Evolutionary conservation across 2,113 vertebrate species (phyloP).

Genomic region (Cisticola juncidis): DNA sequence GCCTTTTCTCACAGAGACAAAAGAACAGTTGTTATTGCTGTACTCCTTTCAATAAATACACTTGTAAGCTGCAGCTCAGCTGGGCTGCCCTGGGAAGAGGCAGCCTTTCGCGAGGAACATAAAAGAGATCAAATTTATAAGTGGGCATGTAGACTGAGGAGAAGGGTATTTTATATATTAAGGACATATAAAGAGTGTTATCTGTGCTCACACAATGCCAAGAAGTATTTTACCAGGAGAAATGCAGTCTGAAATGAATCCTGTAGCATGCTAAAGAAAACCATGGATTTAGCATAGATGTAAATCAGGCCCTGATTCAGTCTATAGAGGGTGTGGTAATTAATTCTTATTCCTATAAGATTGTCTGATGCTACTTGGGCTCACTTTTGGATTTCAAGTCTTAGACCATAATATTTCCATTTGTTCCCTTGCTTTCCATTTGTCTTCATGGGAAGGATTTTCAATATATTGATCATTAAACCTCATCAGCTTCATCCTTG

Average conservation of each 20-base stretch:
- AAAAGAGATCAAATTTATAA: background rate
- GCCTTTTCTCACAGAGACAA: slow-evolving; percentile 36
- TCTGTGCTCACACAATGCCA: background rate
- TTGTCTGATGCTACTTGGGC: background rate
- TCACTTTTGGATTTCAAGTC: background rate
- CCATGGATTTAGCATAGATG: background rate
- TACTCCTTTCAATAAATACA: slow-evolving; percentile 40
- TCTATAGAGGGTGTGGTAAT: background rate
- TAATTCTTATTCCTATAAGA: background rate
- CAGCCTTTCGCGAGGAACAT: background rate
- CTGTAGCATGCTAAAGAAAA: background rate
- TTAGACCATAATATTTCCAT: background rate
- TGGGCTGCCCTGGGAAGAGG: background rate
- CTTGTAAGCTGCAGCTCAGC: background rate
- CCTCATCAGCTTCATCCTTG: background rate
- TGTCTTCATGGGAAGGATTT: background rate
- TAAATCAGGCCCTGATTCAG: background rate
- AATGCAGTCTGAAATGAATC: background rate
- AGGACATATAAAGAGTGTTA: background rate
- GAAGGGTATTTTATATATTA: background rate
- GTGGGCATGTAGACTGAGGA: background rate
- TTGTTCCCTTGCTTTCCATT: background rate
- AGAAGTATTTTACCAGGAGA: background rate
- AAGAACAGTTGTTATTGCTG: slow-evolving; percentile 37
- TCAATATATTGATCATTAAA: background rate